Evolutionary conservation across 2,888 invertebrate species (phyloP), one percentile per base, ranked within the genome.

Genomic region (Oligia strigilis): DNA sequence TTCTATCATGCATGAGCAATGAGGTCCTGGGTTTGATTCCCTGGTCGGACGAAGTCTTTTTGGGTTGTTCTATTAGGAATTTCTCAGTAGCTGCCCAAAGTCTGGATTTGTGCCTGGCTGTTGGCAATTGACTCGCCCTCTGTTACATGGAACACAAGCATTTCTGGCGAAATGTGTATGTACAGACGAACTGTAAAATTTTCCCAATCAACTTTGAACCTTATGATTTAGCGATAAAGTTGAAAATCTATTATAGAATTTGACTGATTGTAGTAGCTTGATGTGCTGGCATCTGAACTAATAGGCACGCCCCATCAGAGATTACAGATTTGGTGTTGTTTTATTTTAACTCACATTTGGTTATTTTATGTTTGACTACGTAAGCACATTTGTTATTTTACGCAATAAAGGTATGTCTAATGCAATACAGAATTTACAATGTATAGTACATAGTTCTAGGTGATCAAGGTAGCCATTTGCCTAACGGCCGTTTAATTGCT

Each of bases 401-500:
- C 8, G 29, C 5, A 62, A 14, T 29, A 62, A 62, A 62, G 62
- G 23, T 66, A 87, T 65, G 67, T 62, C 23, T 55, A 43, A 77
- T 52, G 84, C 71, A 87, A 84, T 69, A 76, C 40, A 58, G 69
- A 77, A 75, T 85, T n/a, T 60, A 64, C 64, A 85, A 81, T 73
- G 58, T 77, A 71, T 74, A 78, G 78, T 76, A 77, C 55, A 74
- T 70, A 75, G 72, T 79, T 78, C 80, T 82, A 77, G 76, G 77
- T 78, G 75, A 80, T 80, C 88, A 86, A 88, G 85, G 66, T 71
- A 81, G 70, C 71, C 8, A 88, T 88, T 88, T 88, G 75, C 82
- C 77, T 86, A 82, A 69, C 82, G n/a, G 70, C 72, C 29, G n/a
- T 73, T 81, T 89, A 88, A 90, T 90, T 86, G 80, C 86, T 75